phyloP scores from a whole-genome alignment of 2,797 vertebrate genomes.

The Perdix hodgsoniae region DNA sequence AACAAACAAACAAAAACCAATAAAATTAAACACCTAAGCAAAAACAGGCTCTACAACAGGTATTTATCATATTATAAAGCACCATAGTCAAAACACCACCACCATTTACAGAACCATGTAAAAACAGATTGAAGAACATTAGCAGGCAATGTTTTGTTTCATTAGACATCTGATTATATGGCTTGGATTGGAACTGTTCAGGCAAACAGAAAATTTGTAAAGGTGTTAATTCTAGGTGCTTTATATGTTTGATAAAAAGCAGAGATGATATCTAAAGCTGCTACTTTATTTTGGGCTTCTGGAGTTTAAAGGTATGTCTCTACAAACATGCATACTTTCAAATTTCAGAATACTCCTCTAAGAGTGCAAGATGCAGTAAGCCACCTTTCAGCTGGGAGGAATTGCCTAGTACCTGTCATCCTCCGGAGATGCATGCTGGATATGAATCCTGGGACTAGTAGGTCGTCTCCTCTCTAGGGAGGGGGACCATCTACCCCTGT shows the following conservation, averaged over 20 bases:
- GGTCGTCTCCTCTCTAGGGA: slow-evolving; percentile 95
- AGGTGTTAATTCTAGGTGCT: slow-evolving; percentile 37
- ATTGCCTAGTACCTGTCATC: slow-evolving; percentile 94
- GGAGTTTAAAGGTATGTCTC: neutral
- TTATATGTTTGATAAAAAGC: slow-evolving; percentile 31
- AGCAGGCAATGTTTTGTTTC: neutral
- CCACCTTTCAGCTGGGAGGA: slow-evolving; percentile 75
- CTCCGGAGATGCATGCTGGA: slow-evolving; percentile 97
- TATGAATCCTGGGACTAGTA: slow-evolving; percentile 98
- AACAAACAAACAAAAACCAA: neutral
- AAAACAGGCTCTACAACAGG: slow-evolving; percentile 2
- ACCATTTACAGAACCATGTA: neutral
- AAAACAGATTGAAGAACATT: slow-evolving; percentile 5
- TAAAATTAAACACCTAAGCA: slow-evolving; percentile 11
- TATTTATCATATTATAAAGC: slow-evolving; percentile 58
- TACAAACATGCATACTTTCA: neutral
- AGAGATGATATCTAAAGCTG: neutral
- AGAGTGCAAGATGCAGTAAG: slow-evolving; percentile 64
- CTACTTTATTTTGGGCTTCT: slow-evolving; percentile 28
- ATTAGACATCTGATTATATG: neutral
- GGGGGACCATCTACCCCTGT: slow-evolving; percentile 88
- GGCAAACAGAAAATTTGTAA: slow-evolving; percentile 9
- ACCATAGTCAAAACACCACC: slow-evolving; percentile 32
- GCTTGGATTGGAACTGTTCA: neutral
- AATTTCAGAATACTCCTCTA: slow-evolving; percentile 20